Evolutionary conservation across 1,140 invertebrate species (phyloP), one percentile per base, ranked within the genome.

Genomic region (Drosophila azteca): DNA sequence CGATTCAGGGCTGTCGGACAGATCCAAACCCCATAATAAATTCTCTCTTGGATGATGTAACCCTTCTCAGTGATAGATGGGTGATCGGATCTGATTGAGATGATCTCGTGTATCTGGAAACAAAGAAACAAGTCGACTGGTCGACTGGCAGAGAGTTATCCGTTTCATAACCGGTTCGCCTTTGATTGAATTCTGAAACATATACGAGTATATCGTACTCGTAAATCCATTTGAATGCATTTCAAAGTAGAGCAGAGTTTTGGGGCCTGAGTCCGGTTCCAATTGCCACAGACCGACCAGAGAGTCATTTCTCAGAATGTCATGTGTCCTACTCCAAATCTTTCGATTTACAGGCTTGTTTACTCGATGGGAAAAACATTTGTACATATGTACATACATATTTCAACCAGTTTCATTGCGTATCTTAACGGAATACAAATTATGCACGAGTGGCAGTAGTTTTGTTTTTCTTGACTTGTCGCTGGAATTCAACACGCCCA

Each of bases 391-490:
- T n/a, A 55, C 17, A 20, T 20, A 66, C 50, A 67, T 68, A 69
- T 31, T 68, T 68, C 24, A 68, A 57, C 66, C 66, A 51, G 66
- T 68, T 68, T 57, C 35, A 24, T 24, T 68, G 66, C 64, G 66
- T 69, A 57, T 31, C 66, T 68, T 57, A 69, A 68, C 68, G 68
- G 64, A 69, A 69, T 68, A 31, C 31, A 35, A 49, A 29, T 48
- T 68, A 35, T 20, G 17, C 17, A 20, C 50, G 67, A 55, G 44
- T 41, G 49, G n/a, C n/a, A 29, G 49, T 20, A 39, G 48, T 35
- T 31, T 26, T 26, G 35, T 61, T 49, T 41, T 31, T 2, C 22
- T 20, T 20, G 17, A 20, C 5, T 52, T 11, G 50, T 35, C 45
- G 35, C 49, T 44, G n/a, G 29, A 17, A 26, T 58, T 69, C 35